These are phyloP conservation scores for Oreochromis aureus DNA, from an alignment of 2,113 vertebrate genomes.

Conservation along the genomic window DNA sequence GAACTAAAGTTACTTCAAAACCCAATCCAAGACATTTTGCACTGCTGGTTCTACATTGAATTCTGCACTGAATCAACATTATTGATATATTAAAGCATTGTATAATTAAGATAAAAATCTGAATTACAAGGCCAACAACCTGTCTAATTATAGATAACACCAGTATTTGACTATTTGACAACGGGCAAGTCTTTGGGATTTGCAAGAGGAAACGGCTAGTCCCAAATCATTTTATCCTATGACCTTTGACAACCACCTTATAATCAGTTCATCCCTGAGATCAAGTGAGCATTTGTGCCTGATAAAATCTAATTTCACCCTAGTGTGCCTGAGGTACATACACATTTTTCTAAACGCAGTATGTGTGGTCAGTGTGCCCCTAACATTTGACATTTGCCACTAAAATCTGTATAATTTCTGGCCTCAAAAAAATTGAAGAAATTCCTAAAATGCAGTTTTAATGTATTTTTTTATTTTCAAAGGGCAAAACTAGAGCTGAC, in stretches of 20 bases:
- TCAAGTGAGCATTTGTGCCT: neutral
- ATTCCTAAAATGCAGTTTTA: neutral
- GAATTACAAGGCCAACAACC: neutral
- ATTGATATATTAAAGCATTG: neutral
- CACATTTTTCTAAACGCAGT: neutral
- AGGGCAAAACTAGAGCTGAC: neutral
- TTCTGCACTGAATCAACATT: neutral
- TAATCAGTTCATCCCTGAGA: neutral
- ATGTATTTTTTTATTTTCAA: neutral
- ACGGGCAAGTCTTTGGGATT: neutral
- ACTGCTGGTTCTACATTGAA: neutral
- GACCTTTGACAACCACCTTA: neutral
- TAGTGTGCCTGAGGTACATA: neutral
- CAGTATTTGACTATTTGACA: neutral
- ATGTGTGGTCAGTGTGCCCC: neutral
- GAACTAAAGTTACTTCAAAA: neutral
- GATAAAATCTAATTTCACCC: neutral
- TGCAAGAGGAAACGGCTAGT: neutral
- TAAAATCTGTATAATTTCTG: neutral
- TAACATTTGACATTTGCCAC: neutral
- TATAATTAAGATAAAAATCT: neutral
- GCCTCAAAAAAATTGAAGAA: neutral
- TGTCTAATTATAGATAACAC: neutral
- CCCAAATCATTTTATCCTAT: neutral
- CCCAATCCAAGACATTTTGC: neutral